Conservation (phyloP, 1,140 invertebrate species). For the Atta cephalotes region DNA sequence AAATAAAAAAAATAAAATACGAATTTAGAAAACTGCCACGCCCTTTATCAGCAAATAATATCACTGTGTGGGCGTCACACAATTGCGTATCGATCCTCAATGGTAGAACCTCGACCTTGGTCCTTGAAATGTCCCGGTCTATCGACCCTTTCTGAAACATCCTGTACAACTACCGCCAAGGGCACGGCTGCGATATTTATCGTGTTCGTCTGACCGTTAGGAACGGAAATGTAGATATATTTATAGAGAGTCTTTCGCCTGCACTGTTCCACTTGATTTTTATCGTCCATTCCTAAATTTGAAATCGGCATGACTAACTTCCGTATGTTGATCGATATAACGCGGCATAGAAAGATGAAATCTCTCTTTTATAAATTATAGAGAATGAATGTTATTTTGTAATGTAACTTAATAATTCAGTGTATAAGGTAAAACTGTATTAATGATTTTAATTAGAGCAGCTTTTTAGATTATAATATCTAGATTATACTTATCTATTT, state of each 20-base stretch:
- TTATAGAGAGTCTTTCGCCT: slow-evolving; percentile 31
- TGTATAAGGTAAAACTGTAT: neutral
- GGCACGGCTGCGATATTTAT: slow-evolving; percentile 48
- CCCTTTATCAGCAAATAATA: slow-evolving; percentile 63
- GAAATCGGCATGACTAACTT: neutral
- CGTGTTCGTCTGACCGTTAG: slow-evolving; percentile 35
- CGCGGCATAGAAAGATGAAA: neutral
- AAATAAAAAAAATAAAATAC: neutral
- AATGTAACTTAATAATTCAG: neutral
- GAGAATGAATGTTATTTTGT: neutral
- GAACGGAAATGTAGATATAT: slow-evolving; percentile 50
- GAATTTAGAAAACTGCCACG: slow-evolving; percentile 59
- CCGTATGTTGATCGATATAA: neutral
- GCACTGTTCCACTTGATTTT: slow-evolving; percentile 31
- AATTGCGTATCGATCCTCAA: slow-evolving; percentile 78
- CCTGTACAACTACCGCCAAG: slow-evolving; percentile 31
- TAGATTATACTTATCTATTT: neutral
- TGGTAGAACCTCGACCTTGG: slow-evolving; percentile 84
- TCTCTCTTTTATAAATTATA: neutral
- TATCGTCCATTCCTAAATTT: slow-evolving; percentile 32
- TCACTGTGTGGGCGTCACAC: slow-evolving; percentile 46
- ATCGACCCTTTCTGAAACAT: slow-evolving; percentile 72
- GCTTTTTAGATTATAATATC: slow-evolving; percentile 1
- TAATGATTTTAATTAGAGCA: neutral
- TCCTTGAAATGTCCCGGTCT: slow-evolving; percentile 75